Evolutionary conservation across 53 echinoderm and acorn worm species (phyloP).

Genomic region (Actinopyga echinites): DNA sequence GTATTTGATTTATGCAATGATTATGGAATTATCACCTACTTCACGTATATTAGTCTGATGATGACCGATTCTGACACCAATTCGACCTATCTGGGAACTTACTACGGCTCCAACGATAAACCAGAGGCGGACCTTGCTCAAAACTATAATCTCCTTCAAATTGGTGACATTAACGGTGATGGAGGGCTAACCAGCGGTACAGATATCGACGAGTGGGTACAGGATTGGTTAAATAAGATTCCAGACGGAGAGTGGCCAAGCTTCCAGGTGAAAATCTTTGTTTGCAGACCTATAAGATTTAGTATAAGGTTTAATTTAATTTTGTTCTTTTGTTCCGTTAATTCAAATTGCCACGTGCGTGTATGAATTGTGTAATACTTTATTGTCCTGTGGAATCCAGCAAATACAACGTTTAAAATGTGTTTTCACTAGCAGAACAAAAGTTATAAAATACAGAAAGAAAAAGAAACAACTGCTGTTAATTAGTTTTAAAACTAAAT

Average conservation of each 20-base stretch:
- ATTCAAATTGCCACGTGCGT: too few species aligned
- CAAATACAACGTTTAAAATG: too few species aligned
- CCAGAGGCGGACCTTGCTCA: slow-evolving; percentile 76
- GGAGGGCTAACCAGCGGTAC: slow-evolving; percentile 59
- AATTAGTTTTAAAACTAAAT: too few species aligned
- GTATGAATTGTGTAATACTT: too few species aligned
- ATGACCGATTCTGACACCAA: slow-evolving; percentile 75
- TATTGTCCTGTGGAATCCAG: too few species aligned
- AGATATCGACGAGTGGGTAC: slow-evolving; percentile 59
- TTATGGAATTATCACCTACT: background rate
- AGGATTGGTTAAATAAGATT: slow-evolving; percentile 60
- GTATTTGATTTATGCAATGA: background rate
- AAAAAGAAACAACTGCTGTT: too few species aligned
- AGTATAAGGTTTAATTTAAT: too few species aligned
- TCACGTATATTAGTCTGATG: slow-evolving; percentile 59
- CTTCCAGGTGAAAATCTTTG: slow-evolving; percentile 60
- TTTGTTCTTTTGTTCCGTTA: too few species aligned
- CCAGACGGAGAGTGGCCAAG: slow-evolving; percentile 74
- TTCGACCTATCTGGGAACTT: slow-evolving; percentile 49
- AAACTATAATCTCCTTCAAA: slow-evolving; percentile 74
- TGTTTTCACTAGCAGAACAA: too few species aligned
- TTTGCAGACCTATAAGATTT: too few species aligned
- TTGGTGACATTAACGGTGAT: slow-evolving; percentile 60
- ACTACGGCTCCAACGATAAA: slow-evolving; percentile 63
- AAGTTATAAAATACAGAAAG: too few species aligned